phyloP scores from a whole-genome alignment of 2,888 invertebrate species.

The Melolontha melolontha region DNA sequence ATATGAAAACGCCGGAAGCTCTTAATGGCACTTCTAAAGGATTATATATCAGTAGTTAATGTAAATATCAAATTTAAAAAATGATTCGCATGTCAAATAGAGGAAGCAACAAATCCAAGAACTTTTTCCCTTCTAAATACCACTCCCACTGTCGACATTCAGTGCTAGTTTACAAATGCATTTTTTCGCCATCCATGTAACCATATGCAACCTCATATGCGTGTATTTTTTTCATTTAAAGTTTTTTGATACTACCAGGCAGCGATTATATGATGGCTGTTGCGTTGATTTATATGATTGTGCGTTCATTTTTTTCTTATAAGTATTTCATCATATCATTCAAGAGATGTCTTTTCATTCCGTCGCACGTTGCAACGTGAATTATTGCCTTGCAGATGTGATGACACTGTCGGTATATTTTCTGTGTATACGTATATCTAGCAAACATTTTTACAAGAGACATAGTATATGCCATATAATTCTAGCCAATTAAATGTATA shows the following conservation, averaged over 20 bases:
- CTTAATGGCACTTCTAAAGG: no score
- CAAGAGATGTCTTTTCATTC: slow-evolving; percentile 20
- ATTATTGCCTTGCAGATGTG: slow-evolving; percentile 44
- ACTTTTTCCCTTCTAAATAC: slow-evolving; percentile 24
- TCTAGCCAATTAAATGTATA: neutral
- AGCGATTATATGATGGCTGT: slow-evolving; percentile 34
- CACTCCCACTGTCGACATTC: slow-evolving; percentile 32
- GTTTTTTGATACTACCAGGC: slow-evolving; percentile 34
- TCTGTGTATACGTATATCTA: slow-evolving; percentile 1
- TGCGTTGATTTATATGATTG: slow-evolving; percentile 43
- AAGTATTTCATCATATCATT: slow-evolving; percentile 22
- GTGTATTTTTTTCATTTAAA: slow-evolving; percentile 26
- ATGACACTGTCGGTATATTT: slow-evolving; percentile 16
- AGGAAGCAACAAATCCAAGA: slow-evolving; percentile 35
- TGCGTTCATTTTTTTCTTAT: slow-evolving; percentile 35
- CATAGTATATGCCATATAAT: neutral
- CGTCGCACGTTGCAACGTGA: slow-evolving; percentile 35
- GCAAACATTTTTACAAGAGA: neutral
- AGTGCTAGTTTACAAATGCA: slow-evolving; percentile 26
- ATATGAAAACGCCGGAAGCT: no score
- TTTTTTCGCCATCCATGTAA: slow-evolving; percentile 23
- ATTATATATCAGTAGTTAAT: slow-evolving; percentile 7
- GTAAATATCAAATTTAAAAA: slow-evolving; percentile 29
- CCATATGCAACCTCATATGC: slow-evolving; percentile 5
- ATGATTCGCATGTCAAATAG: slow-evolving; percentile 38